These are phyloP conservation scores for Intellagama lesueurii DNA, from an alignment of 2,797 vertebrate genomes.

Conservation along the genomic window DNA sequence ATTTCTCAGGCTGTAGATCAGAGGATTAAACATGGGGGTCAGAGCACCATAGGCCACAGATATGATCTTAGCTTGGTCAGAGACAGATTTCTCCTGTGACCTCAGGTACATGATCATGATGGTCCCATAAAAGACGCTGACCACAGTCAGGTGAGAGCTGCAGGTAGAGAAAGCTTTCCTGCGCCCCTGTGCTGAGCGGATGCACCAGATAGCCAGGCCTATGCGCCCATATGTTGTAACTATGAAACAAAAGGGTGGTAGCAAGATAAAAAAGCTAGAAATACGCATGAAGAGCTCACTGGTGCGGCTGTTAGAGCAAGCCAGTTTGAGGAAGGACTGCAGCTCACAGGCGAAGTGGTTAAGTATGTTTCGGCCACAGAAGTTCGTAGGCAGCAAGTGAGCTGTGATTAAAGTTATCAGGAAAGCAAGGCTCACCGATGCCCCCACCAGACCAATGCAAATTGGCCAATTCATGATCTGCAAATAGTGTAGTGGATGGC, in stretches of 20 bases:
- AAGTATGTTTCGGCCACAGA: conserved; percentile 27
- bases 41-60: conserved; percentile 51
- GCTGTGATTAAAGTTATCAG: conserved; percentile 22
- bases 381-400: not conserved
- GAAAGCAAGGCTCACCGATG: conserved; percentile 35
- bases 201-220: conserved; percentile 68
- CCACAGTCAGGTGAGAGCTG: conserved; percentile 68
- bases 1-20: too few relatives aligned
- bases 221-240: conserved; percentile 76
- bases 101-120: conserved; percentile 63
- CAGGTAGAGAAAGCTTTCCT: conserved; percentile 81
- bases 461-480: conserved; percentile 51
- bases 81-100: conserved; percentile 48
- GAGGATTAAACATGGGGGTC: conserved; percentile 58
- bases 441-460: conserved; percentile 48
- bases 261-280: conserved; percentile 42
- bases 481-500: conserved; percentile 63
- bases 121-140: too few relatives aligned
- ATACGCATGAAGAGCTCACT: conserved; percentile 32
- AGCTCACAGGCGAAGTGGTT: conserved; percentile 19
- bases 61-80: conserved; percentile 53
- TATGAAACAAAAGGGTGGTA: conserved; percentile 65
- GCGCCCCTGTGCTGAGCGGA: conserved; percentile 65
- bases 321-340: conserved; percentile 7
- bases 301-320: conserved; percentile 20